phyloP scores from a whole-genome alignment of 2,888 invertebrate genomes.

The Beris chalybata region DNA sequence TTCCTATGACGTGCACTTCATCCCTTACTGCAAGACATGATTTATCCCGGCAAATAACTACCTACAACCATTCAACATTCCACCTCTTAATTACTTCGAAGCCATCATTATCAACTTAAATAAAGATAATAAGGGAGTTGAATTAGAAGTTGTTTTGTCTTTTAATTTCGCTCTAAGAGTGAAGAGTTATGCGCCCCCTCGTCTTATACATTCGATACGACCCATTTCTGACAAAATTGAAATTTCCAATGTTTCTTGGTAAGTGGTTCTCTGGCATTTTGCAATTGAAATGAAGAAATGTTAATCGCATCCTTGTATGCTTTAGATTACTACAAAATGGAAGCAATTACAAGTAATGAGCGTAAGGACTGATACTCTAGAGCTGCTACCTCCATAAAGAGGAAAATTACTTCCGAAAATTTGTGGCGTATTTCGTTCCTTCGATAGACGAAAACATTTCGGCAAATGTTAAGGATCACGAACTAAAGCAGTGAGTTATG shows the following conservation, averaged over 20 bases:
- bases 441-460: constrained; percentile 17
- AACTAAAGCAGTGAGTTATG: constrained; percentile 25
- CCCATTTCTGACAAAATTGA: constrained; percentile 18
- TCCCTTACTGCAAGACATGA: too few species aligned
- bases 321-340: background rate
- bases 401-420: constrained; percentile 23
- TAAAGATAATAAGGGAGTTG: too few species aligned
- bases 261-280: constrained; percentile 8
- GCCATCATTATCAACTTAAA: too few species aligned
- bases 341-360: constrained; percentile 26
- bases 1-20: too few species aligned
- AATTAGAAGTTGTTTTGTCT: constrained; percentile 13
- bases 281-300: constrained; percentile 23
- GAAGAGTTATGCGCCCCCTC: constrained; percentile 7
- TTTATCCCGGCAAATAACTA: too few species aligned
- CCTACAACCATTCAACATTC: too few species aligned
- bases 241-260: constrained; percentile 15
- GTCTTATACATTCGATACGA: background rate
- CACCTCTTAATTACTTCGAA: too few species aligned
- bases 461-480: constrained; percentile 14
- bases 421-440: background rate
- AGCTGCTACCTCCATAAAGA: constrained; percentile 19
- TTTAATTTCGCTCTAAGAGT: background rate
- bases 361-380: constrained; percentile 11
- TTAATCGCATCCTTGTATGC: constrained; percentile 16